Evolutionary conservation across 2,113 vertebrate species (phyloP).

Genomic region (Hippoglossus stenolepis): DNA sequence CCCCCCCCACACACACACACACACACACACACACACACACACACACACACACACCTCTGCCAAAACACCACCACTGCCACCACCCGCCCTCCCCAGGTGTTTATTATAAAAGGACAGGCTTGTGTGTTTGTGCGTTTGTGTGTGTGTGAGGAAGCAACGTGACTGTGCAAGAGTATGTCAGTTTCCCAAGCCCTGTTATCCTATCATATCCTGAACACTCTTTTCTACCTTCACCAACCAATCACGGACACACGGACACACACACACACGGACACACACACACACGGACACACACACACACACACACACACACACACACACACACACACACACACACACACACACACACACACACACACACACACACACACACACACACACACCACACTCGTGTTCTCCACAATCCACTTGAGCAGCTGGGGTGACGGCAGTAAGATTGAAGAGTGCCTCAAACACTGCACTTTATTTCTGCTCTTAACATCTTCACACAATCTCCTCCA

Average conservation of each 20-base stretch:
- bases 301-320: neutral
- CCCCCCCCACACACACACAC: too few relatives aligned
- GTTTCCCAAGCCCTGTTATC: constrained; percentile 30
- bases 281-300: constrained; percentile 11
- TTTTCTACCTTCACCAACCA: constrained; percentile 17
- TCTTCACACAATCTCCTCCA: neutral
- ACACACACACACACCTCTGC: too few relatives aligned
- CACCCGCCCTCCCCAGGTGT: neutral
- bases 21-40: too few relatives aligned
- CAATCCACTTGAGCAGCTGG: constrained; percentile 36
- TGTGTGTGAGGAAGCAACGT: constrained; percentile 19
- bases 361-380: constrained; percentile 14
- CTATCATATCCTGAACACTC: neutral
- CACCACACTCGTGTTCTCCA: neutral
- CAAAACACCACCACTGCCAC: neutral
- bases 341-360: neutral
- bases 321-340: constrained; percentile 14
- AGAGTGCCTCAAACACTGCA: constrained; percentile 39
- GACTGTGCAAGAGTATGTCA: constrained; percentile 19
- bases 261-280: constrained; percentile 21
- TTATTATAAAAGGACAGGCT: neutral
- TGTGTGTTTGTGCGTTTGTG: constrained; percentile 16
- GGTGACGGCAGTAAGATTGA: constrained; percentile 41
- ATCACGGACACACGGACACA: constrained; percentile 2
- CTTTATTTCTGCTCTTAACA: constrained; percentile 35